Percentiles rank a stretch among this genome's conserved stretches.
Conservation (phyloP, 2,797 vertebrate genomes). For the Cacajao melanocephalus region DNA sequence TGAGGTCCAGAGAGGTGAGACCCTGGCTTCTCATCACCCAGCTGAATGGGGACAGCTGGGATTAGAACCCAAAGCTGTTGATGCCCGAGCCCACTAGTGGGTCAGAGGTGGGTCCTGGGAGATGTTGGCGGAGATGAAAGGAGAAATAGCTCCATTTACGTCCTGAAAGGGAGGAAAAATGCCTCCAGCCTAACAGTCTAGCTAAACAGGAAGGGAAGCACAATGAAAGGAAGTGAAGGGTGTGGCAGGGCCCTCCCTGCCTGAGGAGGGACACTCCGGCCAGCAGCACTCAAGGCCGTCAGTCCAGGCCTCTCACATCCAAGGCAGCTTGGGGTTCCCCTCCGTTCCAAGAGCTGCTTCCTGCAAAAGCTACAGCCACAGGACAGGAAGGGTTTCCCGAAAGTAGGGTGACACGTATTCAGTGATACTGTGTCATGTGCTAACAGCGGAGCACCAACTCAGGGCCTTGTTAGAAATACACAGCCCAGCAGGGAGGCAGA, state of each 20-base stretch:
- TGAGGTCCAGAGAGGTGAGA: not conserved
- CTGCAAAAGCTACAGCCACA: not conserved
- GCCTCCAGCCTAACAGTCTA: conserved; percentile 34
- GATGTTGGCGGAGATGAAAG: not conserved
- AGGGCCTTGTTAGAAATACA: not conserved
- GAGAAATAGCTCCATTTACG: not conserved
- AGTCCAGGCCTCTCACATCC: not conserved
- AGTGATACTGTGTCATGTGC: not conserved
- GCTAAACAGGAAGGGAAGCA: conserved; percentile 83
- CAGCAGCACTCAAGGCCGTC: not conserved
- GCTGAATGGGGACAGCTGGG: not conserved
- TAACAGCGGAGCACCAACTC: not conserved
- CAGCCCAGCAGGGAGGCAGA: not conserved
- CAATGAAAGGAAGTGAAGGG: conserved; percentile 83
- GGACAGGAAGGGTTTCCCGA: not conserved
- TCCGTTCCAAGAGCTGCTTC: not conserved
- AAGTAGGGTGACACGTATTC: not conserved
- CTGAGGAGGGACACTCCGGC: not conserved
- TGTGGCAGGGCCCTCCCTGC: not conserved
- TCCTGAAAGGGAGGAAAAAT: conserved; percentile 47
- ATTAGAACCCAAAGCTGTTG: not conserved
- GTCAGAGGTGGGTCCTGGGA: not conserved
- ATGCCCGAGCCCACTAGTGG: not conserved
- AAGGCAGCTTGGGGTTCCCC: not conserved
- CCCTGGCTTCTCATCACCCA: not conserved